phyloP scores from a whole-genome alignment of 2,113 vertebrate species.

The Glaucomys volans region DNA sequence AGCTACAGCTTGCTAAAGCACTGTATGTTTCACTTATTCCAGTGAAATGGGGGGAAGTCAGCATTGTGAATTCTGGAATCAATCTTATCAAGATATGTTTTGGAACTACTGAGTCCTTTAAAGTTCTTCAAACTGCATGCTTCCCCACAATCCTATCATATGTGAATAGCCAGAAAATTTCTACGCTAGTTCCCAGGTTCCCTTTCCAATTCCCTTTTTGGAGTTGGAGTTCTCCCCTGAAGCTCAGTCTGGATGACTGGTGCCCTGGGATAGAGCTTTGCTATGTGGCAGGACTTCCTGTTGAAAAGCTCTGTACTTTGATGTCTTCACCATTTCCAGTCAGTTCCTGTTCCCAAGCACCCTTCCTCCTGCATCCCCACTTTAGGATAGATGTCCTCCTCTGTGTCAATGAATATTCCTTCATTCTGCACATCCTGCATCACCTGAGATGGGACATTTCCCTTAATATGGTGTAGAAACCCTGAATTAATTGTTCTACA shows the following conservation, averaged over 20 bases:
- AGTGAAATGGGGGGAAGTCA: not conserved
- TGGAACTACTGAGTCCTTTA: not conserved
- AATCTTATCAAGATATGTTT: not conserved
- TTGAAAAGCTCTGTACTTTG: not conserved
- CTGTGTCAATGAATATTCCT: not conserved
- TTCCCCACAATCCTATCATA: not conserved
- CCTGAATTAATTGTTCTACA: not conserved
- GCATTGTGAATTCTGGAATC: not conserved
- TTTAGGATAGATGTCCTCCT: not conserved
- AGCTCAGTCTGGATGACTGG: not conserved
- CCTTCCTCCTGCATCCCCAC: not conserved
- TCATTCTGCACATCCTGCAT: not conserved
- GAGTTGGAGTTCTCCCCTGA: not conserved
- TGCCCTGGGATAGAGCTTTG: not conserved
- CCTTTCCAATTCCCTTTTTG: not conserved
- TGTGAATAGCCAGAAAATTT: not conserved
- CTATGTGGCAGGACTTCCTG: not conserved
- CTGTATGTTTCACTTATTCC: not conserved
- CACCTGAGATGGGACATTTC: not conserved
- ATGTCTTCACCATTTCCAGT: not conserved
- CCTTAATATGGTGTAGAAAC: not conserved
- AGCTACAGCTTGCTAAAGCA: slow-evolving; percentile 18
- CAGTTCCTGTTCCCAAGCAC: not conserved
- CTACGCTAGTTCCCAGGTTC: not conserved
- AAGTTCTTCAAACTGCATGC: not conserved